phyloP scores from a whole-genome alignment of 2,888 invertebrate genomes.

The Chloroclysta siterata region DNA sequence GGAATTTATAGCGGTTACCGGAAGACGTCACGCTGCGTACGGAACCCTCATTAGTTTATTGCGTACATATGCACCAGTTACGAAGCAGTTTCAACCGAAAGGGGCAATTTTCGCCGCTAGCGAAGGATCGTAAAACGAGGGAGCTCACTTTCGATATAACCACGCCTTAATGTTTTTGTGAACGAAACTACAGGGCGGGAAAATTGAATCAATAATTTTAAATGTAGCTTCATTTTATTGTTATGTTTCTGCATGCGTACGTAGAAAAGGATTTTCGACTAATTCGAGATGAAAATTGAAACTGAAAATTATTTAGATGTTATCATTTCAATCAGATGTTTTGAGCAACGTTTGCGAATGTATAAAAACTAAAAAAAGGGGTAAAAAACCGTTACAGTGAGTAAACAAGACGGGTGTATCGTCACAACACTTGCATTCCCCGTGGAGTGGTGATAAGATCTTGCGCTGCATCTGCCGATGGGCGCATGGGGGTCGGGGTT shows the following conservation, averaged over 20 bases:
- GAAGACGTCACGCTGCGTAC: constrained; percentile 74
- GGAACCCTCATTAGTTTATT: constrained; percentile 68
- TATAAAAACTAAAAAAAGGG: constrained; percentile 52
- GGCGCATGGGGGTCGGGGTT: constrained; percentile 67
- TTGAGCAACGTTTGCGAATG: constrained; percentile 25
- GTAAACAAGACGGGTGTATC: constrained; percentile 70
- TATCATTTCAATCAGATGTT: constrained; percentile 8
- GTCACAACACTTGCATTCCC: constrained; percentile 75
- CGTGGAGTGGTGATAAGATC: constrained; percentile 76
- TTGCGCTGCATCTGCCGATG: constrained; percentile 75
- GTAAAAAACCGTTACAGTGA: constrained; percentile 74
- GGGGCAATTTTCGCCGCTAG: constrained; percentile 76
- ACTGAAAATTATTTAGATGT: neutral
- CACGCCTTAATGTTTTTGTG: constrained; percentile 71
- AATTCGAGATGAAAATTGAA: neutral
- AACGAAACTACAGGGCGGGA: constrained; percentile 54
- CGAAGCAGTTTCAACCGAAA: constrained; percentile 62
- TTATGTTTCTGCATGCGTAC: neutral
- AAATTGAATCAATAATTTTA: constrained; percentile 38
- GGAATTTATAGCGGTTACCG: constrained; percentile 50
- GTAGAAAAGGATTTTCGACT: neutral
- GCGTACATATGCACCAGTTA: constrained; percentile 72
- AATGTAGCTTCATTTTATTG: constrained; percentile 16
- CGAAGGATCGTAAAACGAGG: constrained; percentile 65
- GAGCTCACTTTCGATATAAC: constrained; percentile 66